Evolutionary conservation across 2,797 vertebrate species (phyloP).

Genomic region (Melanotaenia trifasciata): DNA sequence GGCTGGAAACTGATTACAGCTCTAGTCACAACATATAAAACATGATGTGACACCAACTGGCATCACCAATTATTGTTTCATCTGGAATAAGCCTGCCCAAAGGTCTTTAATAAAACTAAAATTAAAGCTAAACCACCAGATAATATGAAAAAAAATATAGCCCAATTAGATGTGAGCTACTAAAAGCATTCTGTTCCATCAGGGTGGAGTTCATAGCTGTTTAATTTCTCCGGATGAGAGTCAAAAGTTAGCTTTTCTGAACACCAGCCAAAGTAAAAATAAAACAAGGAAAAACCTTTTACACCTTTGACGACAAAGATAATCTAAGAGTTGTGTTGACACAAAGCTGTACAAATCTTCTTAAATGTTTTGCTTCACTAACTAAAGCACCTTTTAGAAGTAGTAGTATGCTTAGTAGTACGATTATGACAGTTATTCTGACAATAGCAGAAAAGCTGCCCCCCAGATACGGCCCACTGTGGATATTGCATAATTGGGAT

Average conservation of each 20-base stretch:
- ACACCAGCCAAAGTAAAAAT: background rate
- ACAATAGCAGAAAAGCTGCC: background rate
- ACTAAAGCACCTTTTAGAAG: background rate
- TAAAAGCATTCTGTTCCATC: background rate
- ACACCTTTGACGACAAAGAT: background rate
- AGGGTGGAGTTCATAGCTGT: background rate
- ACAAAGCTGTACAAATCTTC: background rate
- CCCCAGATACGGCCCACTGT: too few species aligned
- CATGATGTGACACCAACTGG: background rate
- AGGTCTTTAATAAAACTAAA: background rate
- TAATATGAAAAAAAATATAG: background rate
- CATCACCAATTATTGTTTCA: background rate
- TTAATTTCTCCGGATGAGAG: background rate
- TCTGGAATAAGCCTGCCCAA: background rate
- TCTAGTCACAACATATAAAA: background rate
- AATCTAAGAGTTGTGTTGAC: background rate
- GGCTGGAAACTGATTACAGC: background rate
- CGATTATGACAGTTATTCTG: background rate
- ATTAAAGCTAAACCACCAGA: background rate
- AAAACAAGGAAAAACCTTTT: slow-evolving; percentile 3
- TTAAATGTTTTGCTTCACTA: background rate
- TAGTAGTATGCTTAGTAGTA: background rate
- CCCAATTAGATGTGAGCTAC: background rate
- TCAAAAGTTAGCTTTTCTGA: background rate
- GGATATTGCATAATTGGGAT: background rate